Evolutionary conservation across 2,888 invertebrate genomes (phyloP).

Genomic region (Brachypalpus laphriformis): DNA sequence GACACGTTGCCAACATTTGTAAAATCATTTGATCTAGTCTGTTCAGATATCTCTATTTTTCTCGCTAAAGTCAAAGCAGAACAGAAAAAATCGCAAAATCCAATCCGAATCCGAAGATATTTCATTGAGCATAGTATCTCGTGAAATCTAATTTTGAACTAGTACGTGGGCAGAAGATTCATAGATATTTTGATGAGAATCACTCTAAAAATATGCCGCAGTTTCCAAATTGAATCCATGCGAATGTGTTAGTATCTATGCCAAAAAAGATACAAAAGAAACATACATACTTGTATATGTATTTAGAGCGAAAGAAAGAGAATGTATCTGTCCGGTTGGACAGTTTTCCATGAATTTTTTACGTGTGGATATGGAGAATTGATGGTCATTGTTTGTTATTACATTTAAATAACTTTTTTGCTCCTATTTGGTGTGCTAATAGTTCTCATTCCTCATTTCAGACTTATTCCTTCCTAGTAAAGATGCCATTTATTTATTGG

Average conservation of each 20-base stretch:
- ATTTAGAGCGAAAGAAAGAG: constrained; percentile 5
- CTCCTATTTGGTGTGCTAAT: constrained; percentile 15
- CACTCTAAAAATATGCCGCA: constrained; percentile 73
- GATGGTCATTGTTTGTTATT: constrained; percentile 11
- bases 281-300: not conserved
- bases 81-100: constrained; percentile 23
- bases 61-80: not conserved
- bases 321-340: constrained; percentile 25
- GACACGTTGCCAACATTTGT: constrained; percentile 40
- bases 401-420: not conserved
- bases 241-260: constrained; percentile 57
- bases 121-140: constrained; percentile 66
- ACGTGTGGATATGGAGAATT: constrained; percentile 48
- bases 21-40: not conserved
- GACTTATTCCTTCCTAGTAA: constrained; percentile 53
- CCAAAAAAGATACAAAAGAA: constrained; percentile 33
- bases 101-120: constrained; percentile 48
- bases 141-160: constrained; percentile 69
- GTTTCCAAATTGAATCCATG: constrained; percentile 66
- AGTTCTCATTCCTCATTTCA: constrained; percentile 32
- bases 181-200: constrained; percentile 74
- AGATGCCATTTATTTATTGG: constrained; percentile 62
- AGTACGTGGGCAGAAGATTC: constrained; percentile 64
- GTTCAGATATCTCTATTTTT: not conserved
- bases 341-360: constrained; percentile 49